phyloP scores from a whole-genome alignment of 1,140 invertebrate genomes.

The Drosophila elegans region DNA sequence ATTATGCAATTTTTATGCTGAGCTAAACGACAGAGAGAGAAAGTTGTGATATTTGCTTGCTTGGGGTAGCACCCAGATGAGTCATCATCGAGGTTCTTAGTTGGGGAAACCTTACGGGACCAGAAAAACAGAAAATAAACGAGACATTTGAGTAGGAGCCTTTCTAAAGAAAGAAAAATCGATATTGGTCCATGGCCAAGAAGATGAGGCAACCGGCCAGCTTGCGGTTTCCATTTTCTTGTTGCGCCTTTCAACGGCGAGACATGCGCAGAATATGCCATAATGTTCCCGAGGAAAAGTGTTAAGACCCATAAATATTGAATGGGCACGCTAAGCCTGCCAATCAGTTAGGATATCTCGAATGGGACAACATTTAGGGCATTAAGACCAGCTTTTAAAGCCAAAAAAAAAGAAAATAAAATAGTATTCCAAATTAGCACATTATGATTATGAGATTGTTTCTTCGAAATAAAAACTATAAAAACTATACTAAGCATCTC shows the following conservation, averaged over 20 bases:
- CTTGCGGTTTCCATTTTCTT: conserved; percentile 35
- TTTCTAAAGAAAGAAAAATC: conserved; percentile 41
- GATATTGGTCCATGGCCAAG: conserved; percentile 44
- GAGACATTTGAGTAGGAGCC: not conserved
- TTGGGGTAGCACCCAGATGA: conserved; percentile 42
- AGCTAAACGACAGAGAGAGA: conserved; percentile 49
- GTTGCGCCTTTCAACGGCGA: conserved; percentile 35
- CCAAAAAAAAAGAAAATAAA: conserved; percentile 5
- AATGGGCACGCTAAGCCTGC: conserved; percentile 12
- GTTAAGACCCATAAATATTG: conserved; percentile 32
- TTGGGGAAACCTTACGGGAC: not conserved
- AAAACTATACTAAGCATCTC: not conserved
- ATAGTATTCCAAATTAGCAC: not conserved
- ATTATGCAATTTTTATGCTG: conserved; percentile 82
- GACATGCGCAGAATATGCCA: conserved; percentile 31
- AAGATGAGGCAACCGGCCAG: conserved; percentile 18
- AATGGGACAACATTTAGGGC: conserved; percentile 22
- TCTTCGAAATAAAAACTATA: too few relatives aligned
- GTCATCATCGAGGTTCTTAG: conserved; percentile 26
- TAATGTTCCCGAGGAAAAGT: conserved; percentile 29
- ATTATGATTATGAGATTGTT: not conserved
- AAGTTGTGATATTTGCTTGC: conserved; percentile 43
- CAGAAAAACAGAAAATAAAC: not conserved
- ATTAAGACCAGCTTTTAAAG: not conserved
- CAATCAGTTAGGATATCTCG: conserved; percentile 34